Evolutionary conservation across 2,113 vertebrate species (phyloP), one percentile per base, ranked within the genome.

Genomic region (Odontophorus gujanensis): DNA sequence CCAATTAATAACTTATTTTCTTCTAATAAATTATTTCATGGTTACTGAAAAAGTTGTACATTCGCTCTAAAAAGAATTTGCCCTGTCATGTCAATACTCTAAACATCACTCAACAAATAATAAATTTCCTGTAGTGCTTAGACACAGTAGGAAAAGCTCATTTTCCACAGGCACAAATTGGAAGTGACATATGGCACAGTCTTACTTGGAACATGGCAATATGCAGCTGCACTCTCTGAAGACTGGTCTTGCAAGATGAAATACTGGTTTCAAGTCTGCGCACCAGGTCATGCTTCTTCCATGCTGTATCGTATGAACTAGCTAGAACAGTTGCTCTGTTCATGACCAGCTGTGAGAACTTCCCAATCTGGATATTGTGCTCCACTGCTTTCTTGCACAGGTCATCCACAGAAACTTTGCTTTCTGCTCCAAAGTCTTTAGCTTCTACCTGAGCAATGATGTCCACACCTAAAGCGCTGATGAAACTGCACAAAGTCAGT

Each of bases 151-250:
- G 15, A 61, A 11, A n/a, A 1, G 1, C 34, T 84, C 28, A 4
- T 19, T 80, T 38, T 30, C 8, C 18, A 36, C 32, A 79, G 51
- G 12, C 3, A n/a, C n/a, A 65, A 2, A 3, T 0, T 65, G 21
- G 43, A 19, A 19, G 9, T 18, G 25, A n/a, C 3, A 68, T 0
- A 7, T 0, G 4, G 16, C 19, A 38, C 14, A 34, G 32, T 26
- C 94, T 96, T 61, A 99, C 99, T 98, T 99, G 99, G 92, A 99
- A 99, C 99, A 99, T 99, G 71, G 99, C 98, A 11, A 98, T 98
- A 92, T 99, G 99, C 81, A 99, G 92, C 96, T 99, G 99, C 26
- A 98, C 98, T 45, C 99, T 98, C 97, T 99, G 99, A 77, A 99
- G 97, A 87, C 99, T 99, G 86, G 99, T 99, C 97, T 99, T 99